These are phyloP conservation scores for Sinocyclocheilus rhinocerous DNA, from an alignment of 2,113 vertebrate species.

Conservation along the genomic window DNA sequence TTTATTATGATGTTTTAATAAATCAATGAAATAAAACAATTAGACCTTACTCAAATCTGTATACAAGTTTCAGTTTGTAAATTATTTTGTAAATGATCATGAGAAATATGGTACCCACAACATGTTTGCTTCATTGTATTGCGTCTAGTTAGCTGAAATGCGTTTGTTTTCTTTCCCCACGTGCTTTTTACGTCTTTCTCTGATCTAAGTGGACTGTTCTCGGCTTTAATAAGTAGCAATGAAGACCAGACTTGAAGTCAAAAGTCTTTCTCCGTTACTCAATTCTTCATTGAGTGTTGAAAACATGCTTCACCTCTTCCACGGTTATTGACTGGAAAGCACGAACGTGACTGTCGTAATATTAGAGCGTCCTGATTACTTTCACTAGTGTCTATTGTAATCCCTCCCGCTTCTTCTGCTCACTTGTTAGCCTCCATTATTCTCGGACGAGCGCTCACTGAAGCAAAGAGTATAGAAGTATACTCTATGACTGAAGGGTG, in stretches of 20 bases:
- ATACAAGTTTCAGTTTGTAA: no score
- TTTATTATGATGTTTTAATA: no score
- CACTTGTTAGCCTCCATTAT: conserved; percentile 42
- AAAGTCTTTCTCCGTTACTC: background rate
- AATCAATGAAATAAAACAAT: no score
- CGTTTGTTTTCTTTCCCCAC: background rate
- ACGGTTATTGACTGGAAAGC: background rate
- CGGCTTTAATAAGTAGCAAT: background rate
- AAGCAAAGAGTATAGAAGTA: background rate
- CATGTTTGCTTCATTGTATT: background rate
- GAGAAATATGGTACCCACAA: no score
- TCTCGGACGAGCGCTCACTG: conserved; percentile 6
- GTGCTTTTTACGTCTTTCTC: background rate
- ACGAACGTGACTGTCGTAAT: background rate
- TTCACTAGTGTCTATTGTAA: conserved; percentile 7
- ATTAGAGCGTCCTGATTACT: background rate
- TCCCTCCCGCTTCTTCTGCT: conserved; percentile 20
- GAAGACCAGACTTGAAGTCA: background rate
- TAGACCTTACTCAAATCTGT: no score
- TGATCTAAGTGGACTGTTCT: background rate
- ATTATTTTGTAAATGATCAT: no score
- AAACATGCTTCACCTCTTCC: background rate
- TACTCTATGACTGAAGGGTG: conserved; percentile 17
- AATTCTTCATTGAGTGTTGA: background rate
- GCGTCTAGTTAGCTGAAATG: background rate